phyloP scores from a whole-genome alignment of 2,888 invertebrate species.

The Germaria angustata region DNA sequence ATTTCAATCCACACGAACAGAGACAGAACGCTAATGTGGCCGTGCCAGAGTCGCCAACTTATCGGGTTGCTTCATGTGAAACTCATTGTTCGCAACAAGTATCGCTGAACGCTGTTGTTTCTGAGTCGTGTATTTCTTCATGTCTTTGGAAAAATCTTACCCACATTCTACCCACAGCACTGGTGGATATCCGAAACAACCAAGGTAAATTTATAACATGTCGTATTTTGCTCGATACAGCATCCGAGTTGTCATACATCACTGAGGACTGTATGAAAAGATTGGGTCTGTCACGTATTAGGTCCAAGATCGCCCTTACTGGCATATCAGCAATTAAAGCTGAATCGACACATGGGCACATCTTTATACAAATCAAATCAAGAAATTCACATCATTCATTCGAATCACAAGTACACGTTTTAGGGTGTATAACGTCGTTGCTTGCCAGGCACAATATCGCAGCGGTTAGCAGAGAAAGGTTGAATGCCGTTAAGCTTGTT shows the following conservation, averaged over 20 bases:
- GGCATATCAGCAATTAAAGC: not conserved
- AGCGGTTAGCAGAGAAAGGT: too few species aligned
- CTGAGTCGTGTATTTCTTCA: too few species aligned
- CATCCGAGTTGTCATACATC: slow-evolving; percentile 10
- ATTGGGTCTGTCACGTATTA: not conserved
- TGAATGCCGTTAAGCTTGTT: too few species aligned
- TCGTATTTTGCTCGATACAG: slow-evolving; percentile 22
- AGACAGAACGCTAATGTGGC: too few species aligned
- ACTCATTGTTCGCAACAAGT: not conserved
- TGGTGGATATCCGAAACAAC: not conserved
- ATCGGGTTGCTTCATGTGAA: not conserved
- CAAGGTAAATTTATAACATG: not conserved
- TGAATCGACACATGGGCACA: not conserved
- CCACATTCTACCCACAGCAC: slow-evolving; percentile 3
- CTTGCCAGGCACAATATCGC: too few species aligned
- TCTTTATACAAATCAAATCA: too few species aligned
- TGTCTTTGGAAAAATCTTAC: not conserved
- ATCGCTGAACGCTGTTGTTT: not conserved
- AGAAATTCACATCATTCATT: too few species aligned
- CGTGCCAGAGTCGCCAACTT: too few species aligned
- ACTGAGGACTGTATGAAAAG: slow-evolving; percentile 1
- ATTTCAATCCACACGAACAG: too few species aligned
- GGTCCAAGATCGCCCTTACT: not conserved
- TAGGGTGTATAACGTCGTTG: too few species aligned
- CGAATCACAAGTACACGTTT: too few species aligned